Percentiles rank a stretch among this genome's conserved stretches.
Conservation (phyloP, 2,113 vertebrate species). For the Camelus dromedarius region DNA sequence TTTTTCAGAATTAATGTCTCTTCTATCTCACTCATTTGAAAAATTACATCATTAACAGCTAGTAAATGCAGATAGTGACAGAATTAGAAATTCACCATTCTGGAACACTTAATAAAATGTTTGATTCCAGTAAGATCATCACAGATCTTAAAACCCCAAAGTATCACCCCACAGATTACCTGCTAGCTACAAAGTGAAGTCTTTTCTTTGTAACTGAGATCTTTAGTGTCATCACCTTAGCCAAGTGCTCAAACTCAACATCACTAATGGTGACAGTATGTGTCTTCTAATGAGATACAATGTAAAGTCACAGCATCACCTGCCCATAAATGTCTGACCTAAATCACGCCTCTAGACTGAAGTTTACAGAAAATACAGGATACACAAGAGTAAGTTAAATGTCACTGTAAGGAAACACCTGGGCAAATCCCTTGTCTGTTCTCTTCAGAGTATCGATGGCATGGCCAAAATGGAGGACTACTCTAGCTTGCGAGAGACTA, state of each 20-base stretch:
- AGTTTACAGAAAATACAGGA: neutral
- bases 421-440: neutral
- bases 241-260: neutral
- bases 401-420: neutral
- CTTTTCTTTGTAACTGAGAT: neutral
- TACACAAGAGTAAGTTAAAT: neutral
- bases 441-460: neutral
- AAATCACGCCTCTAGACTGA: neutral
- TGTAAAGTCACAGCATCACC: neutral
- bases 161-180: neutral
- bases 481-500: neutral
- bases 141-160: neutral
- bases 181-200: neutral
- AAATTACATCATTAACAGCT: neutral
- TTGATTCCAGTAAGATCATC: neutral
- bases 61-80: neutral
- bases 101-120: neutral
- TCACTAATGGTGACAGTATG: neutral
- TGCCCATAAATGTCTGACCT: neutral
- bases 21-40: neutral
- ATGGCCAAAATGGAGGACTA: neutral
- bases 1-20: conserved; percentile 9
- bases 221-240: neutral
- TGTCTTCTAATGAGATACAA: neutral
- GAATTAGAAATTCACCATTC: conserved; percentile 9